Percentiles rank a stretch among this genome's conserved stretches.
These are phyloP conservation scores for Drosophila subpulchrella DNA, from an alignment of 1,140 invertebrate species.

Conservation along the genomic window DNA sequence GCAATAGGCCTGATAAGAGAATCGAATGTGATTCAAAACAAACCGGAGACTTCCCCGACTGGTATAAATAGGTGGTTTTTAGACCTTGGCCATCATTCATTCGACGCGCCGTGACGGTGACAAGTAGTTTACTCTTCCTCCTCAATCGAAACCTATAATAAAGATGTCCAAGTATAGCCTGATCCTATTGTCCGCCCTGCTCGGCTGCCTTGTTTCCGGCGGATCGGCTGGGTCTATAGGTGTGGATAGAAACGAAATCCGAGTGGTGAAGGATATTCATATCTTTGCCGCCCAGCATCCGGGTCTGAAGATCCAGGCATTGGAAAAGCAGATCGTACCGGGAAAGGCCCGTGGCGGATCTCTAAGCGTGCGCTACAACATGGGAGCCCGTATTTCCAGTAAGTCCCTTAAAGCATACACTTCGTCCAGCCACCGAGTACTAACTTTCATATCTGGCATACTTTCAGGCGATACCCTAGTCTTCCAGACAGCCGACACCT, in stretches of 20 bases:
- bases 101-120: constrained; percentile 42
- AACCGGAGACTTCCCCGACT: constrained; percentile 26
- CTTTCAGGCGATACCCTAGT: constrained; percentile 74
- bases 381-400: constrained; percentile 67
- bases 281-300: constrained; percentile 65
- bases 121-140: background rate
- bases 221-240: constrained; percentile 34
- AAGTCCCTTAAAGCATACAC: constrained; percentile 24
- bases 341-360: constrained; percentile 3
- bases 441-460: constrained; percentile 2
- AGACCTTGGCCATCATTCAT: constrained; percentile 52
- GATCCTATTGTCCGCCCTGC: constrained; percentile 49
- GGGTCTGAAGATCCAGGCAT: constrained; percentile 40
- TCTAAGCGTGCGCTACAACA: constrained; percentile 57
- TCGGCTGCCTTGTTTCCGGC: constrained; percentile 51
- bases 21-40: constrained; percentile 35
- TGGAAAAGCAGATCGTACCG: constrained; percentile 37
- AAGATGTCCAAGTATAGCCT: constrained; percentile 65
- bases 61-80: constrained; percentile 63
- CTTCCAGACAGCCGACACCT: constrained; percentile 66
- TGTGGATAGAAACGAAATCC: constrained; percentile 34
- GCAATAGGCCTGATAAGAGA: constrained; percentile 62
- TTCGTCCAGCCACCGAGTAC: background rate
- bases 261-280: constrained; percentile 64
- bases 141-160: background rate